Evolutionary conservation across 2,888 invertebrate genomes (phyloP).

Genomic region (Tiliacea citrago): DNA sequence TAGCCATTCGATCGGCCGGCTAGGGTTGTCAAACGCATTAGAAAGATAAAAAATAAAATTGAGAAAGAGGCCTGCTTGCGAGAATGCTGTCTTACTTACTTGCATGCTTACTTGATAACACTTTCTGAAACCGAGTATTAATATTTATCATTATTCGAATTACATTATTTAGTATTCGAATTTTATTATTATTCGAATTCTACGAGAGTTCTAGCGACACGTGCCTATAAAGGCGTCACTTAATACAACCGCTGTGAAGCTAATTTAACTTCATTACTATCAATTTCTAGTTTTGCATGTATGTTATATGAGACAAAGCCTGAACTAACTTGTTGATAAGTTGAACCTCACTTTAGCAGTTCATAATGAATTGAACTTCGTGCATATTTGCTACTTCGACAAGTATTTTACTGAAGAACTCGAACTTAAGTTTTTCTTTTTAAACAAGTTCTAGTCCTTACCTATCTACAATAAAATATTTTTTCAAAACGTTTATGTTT

Average conservation of each 20-base stretch:
- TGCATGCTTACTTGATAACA: background rate
- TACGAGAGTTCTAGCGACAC: background rate
- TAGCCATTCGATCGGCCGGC: slow-evolving; percentile 35
- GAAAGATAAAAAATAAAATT: background rate
- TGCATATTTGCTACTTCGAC: background rate
- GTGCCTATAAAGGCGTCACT: no score
- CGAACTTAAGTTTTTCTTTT: background rate
- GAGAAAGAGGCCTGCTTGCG: background rate
- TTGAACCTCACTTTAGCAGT: background rate
- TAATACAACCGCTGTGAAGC: background rate
- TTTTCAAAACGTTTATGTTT: no score
- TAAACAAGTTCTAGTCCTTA: no score
- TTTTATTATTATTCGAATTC: background rate
- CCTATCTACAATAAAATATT: no score
- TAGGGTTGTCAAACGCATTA: slow-evolving; percentile 28
- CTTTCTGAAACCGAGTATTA: no score
- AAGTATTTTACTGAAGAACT: background rate
- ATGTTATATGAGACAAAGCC: slow-evolving; percentile 2
- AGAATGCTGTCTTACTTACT: background rate
- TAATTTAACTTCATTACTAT: background rate
- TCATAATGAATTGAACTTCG: background rate
- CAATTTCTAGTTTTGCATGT: background rate
- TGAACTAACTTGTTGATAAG: slow-evolving; percentile 5
- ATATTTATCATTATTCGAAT: background rate
- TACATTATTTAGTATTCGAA: background rate